Percentiles rank a stretch among this genome's conserved stretches.
Evolutionary conservation across 1,140 invertebrate genomes (phyloP).

Genomic region (Marisa cornuarietis): DNA sequence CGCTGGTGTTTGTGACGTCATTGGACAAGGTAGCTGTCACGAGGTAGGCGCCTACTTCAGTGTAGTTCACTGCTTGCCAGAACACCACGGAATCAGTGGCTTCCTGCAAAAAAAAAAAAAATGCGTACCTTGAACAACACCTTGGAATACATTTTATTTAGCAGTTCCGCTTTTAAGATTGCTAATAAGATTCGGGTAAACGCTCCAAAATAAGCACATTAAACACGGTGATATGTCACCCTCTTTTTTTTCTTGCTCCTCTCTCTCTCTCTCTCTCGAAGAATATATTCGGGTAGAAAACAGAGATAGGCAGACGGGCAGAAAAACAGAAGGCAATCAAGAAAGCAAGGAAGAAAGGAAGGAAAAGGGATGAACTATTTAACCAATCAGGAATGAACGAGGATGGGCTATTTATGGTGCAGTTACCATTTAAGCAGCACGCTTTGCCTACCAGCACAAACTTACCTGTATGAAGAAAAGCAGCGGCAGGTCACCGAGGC

Average conservation of each 20-base stretch:
- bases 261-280: not conserved
- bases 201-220: no score
- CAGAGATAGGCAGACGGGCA: not conserved
- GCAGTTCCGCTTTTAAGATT: not conserved
- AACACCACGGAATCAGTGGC: slow-evolving; percentile 20
- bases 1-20: slow-evolving; percentile 41
- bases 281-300: not conserved
- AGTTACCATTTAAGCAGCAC: not conserved
- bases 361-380: not conserved
- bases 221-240: no score
- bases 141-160: not conserved
- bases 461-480: slow-evolving; percentile 44
- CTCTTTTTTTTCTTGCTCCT: no score
- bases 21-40: slow-evolving; percentile 47
- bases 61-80: slow-evolving; percentile 38
- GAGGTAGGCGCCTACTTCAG: slow-evolving; percentile 50
- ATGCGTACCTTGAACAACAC: not conserved
- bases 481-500: slow-evolving; percentile 32
- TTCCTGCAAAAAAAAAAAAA: slow-evolving; percentile 6
- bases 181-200: not conserved
- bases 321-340: not conserved
- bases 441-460: not conserved
- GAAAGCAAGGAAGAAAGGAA: not conserved
- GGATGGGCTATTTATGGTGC: not conserved
- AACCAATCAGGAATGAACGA: not conserved